These are phyloP conservation scores for Cephus sareptanus DNA, from an alignment of 2,888 invertebrate species.

Conservation along the genomic window DNA sequence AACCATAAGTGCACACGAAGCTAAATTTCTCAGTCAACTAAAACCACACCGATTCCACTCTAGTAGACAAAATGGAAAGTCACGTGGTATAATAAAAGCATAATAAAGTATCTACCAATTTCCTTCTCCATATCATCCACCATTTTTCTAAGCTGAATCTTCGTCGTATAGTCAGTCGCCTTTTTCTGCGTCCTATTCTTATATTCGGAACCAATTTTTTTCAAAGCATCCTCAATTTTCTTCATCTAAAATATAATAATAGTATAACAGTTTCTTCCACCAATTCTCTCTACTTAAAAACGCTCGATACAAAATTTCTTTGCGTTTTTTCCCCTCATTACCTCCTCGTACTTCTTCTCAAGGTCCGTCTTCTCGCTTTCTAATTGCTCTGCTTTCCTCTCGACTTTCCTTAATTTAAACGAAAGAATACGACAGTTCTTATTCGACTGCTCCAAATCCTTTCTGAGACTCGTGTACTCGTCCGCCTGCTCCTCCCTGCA, in stretches of 20 bases:
- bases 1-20: neutral
- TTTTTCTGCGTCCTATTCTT: slow-evolving; percentile 80
- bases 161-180: slow-evolving; percentile 78
- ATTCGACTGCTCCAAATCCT: slow-evolving; percentile 95
- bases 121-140: slow-evolving; percentile 90
- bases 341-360: slow-evolving; percentile 76
- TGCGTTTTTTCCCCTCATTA: slow-evolving; percentile 38
- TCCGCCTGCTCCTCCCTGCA: slow-evolving; percentile 95
- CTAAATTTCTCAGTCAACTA: neutral
- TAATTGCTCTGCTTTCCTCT: slow-evolving; percentile 86
- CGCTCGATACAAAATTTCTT: neutral
- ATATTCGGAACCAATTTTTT: slow-evolving; percentile 74
- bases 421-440: slow-evolving; percentile 98
- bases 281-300: neutral
- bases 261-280: neutral
- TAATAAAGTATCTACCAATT: slow-evolving; percentile 70
- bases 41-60: neutral
- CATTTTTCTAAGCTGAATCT: slow-evolving; percentile 82
- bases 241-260: slow-evolving; percentile 49
- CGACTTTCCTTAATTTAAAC: slow-evolving; percentile 96
- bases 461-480: slow-evolving; percentile 92
- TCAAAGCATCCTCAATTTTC: slow-evolving; percentile 74
- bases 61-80: neutral
- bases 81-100: neutral
- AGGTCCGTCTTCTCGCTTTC: slow-evolving; percentile 86